Conservation (phyloP, 2,797 vertebrate species). For the Onychomys leucogaster region DNA sequence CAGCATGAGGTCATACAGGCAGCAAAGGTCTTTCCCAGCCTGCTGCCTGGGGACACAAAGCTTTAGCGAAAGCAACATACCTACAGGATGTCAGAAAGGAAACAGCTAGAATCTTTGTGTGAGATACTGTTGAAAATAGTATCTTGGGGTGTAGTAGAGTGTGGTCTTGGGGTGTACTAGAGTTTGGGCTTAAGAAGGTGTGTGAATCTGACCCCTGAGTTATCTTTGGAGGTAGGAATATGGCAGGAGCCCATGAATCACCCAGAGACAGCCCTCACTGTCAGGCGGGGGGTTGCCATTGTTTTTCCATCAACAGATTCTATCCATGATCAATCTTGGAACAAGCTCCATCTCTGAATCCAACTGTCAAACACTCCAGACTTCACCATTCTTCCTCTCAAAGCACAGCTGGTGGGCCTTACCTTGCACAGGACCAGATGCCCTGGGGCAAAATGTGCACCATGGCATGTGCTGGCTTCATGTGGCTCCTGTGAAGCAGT, state of each 20-base stretch:
- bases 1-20: not conserved
- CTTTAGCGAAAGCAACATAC: too few relatives aligned
- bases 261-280: not conserved
- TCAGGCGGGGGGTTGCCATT: not conserved
- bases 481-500: not conserved
- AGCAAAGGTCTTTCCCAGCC: not conserved
- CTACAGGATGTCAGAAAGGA: not conserved
- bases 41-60: not conserved
- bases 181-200: too few relatives aligned
- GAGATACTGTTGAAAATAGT: not conserved
- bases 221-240: too few relatives aligned
- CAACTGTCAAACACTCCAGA: too few relatives aligned
- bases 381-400: not conserved
- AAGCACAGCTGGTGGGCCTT: not conserved
- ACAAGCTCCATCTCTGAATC: not conserved
- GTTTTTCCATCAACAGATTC: not conserved
- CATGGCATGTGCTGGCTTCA: not conserved
- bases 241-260: not conserved
- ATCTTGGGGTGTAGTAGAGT: too few relatives aligned
- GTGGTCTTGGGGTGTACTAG: too few relatives aligned
- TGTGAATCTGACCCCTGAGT: too few relatives aligned
- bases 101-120: not conserved
- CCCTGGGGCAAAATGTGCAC: not conserved
- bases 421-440: fast-evolving
- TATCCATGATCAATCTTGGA: too few relatives aligned